Percentiles rank a stretch among this genome's conserved stretches.
These are phyloP conservation scores for Augochlorella aurata DNA, from an alignment of 2,888 invertebrate genomes.

Conservation along the genomic window DNA sequence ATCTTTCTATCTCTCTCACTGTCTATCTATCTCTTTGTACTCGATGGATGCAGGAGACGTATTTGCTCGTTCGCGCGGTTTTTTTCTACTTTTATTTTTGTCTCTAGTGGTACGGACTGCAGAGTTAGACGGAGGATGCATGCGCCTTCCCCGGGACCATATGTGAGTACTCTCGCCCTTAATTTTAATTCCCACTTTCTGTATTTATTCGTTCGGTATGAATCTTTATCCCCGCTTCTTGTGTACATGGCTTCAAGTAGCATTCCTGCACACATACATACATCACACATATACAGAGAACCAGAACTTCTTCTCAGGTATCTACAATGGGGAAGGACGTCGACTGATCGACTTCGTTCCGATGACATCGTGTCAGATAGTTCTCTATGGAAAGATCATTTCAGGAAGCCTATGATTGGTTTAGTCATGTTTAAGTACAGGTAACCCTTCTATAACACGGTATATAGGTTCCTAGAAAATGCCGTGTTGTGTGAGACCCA, in stretches of 20 bases:
- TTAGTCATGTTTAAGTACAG: neutral
- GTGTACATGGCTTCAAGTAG: constrained; percentile 20
- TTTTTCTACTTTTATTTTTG: constrained; percentile 80
- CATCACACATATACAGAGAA: neutral
- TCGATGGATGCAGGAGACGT: constrained; percentile 59
- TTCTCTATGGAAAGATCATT: neutral
- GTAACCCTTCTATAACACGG: too few species aligned
- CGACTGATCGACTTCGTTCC: neutral
- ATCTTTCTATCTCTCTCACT: constrained; percentile 48
- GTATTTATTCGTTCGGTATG: constrained; percentile 24
- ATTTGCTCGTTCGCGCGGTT: constrained; percentile 73
- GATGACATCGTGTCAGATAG: neutral
- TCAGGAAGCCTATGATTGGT: neutral
- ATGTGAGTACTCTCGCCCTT: constrained; percentile 80
- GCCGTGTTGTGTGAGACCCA: too few species aligned
- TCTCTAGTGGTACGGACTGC: constrained; percentile 83
- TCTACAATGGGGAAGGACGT: neutral
- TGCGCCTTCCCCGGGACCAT: constrained; percentile 82
- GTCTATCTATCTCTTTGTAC: constrained; percentile 55
- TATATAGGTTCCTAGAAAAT: too few species aligned
- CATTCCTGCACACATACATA: neutral
- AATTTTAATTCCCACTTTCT: constrained; percentile 65
- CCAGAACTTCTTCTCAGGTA: neutral
- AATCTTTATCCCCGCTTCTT: constrained; percentile 32
- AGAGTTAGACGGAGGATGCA: constrained; percentile 83